Evolutionary conservation across 1,140 invertebrate species (phyloP).

Genomic region (Sarcophaga bullata): DNA sequence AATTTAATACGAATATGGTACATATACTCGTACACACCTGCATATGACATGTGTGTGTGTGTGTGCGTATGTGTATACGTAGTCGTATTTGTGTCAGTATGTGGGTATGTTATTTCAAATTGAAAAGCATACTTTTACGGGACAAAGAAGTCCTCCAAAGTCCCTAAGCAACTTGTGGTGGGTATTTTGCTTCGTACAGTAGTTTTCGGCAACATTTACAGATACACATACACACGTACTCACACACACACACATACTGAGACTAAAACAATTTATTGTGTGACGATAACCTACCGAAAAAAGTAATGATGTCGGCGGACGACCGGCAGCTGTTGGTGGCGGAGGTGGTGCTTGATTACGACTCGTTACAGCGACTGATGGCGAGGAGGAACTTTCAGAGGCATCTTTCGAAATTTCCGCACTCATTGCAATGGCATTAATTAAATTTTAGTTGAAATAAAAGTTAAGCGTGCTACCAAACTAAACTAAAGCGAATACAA

Average conservation of each 20-base stretch:
- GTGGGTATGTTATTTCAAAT: background rate
- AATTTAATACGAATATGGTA: too few relatives aligned
- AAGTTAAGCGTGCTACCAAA: conserved; percentile 19
- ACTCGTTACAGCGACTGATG: background rate
- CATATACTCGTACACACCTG: too few relatives aligned
- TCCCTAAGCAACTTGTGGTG: background rate
- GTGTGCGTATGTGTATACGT: background rate
- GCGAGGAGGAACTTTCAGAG: background rate
- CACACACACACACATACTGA: background rate
- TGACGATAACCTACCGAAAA: conserved; percentile 52
- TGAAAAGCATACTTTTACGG: background rate
- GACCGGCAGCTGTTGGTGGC: conserved; percentile 57
- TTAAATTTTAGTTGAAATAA: conserved; percentile 31
- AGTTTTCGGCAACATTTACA: too few relatives aligned
- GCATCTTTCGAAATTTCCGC: conserved; percentile 34
- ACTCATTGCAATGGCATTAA: conserved; percentile 32
- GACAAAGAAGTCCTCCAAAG: background rate
- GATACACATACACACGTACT: background rate
- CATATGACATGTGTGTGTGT: background rate
- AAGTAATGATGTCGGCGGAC: conserved; percentile 60
- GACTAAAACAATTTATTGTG: conserved; percentile 1
- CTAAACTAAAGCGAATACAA: background rate
- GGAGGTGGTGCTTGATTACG: conserved; percentile 41
- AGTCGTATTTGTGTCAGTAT: background rate
- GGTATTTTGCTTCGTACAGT: background rate